Base-by-base conservation (phyloP, 2,888 invertebrate species). In the Bhutanitis thaidina region DNA sequence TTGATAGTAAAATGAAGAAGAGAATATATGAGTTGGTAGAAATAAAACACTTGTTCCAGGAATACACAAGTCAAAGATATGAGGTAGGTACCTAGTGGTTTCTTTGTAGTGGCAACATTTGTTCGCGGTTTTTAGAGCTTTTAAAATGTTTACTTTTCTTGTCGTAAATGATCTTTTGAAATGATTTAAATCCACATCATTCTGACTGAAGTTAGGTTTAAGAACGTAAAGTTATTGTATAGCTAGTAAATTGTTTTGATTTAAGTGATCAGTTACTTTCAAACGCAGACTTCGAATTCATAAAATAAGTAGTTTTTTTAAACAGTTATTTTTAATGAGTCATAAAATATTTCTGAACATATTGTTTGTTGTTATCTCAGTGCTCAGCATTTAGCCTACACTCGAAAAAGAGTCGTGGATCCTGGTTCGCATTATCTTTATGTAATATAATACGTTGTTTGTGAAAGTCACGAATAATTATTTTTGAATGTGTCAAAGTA, bases 81-180 rank as follows among this genome's bases (percentile, higher is more conserved):
- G 13, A 9, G 8, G 30, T 35, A 45, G 35, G 50, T 52, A 39
- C 32, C 16, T 12, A 44, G 44, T 43, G 47, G 44, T 47, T 47
- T 45, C 52, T 55, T 52, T 53, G 55, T 48, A 50, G 55, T 49
- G 54, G 58, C 29, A 51, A 50, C 55, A 36, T 56, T 54, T 56
- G 59, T 60, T 54, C 48, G 59, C 45, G 59, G 59, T 54, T 54
- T n/a, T 60, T 59, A 57, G 60, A 59, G 54, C 46, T 54, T 55
- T 60, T 59, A 57, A 59, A 62, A 61, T 58, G 62, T 60, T 61
- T 52, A 53, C 58, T 50, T 57, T 56, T 32, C 51, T 25, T 53
- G 57, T 53, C 55, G 54, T 58, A 54, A 60, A 60, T 50, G 46
- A 50, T 36, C 41, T 40, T 43, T 43, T 36, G 35, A 52, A 58